phyloP scores from a whole-genome alignment of 2,113 vertebrate genomes.

The Muntiacus reevesi region DNA sequence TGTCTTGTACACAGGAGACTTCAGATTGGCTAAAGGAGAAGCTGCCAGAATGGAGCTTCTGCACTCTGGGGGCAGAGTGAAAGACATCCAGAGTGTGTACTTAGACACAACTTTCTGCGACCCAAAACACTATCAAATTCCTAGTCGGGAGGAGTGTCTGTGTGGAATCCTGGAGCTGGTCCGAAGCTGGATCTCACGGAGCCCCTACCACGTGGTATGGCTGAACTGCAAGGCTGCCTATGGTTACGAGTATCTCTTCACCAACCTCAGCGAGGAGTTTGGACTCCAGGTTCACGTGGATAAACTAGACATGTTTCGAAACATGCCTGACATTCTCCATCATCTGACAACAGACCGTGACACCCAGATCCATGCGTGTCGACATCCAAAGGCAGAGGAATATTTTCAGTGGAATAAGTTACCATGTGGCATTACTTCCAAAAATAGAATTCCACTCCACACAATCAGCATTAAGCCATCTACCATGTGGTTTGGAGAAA shows the following conservation, averaged over 20 bases:
- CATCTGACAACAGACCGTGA: conserved; percentile 88
- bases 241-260: conserved; percentile 97
- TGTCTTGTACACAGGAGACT: conserved; percentile 96
- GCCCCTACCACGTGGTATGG: conserved; percentile 90
- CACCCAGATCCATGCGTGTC: conserved; percentile 95
- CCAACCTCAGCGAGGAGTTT: conserved; percentile 93
- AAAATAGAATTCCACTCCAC: conserved; percentile 83
- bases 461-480: conserved; percentile 97
- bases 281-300: conserved; percentile 92
- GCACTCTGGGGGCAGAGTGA: conserved; percentile 94
- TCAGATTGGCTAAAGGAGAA: conserved; percentile 91
- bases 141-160: conserved; percentile 93
- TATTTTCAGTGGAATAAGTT: conserved; percentile 86
- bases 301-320: conserved; percentile 91
- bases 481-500: conserved; percentile 99
- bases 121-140: conserved; percentile 93
- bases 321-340: conserved; percentile 96
- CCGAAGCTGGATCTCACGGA: conserved; percentile 88
- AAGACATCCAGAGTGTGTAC: conserved; percentile 94
- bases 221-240: conserved; percentile 98
- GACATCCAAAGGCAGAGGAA: conserved; percentile 91
- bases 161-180: conserved; percentile 88
- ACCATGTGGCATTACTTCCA: conserved; percentile 88
- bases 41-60: conserved; percentile 91
- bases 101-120: conserved; percentile 97